These are phyloP conservation scores for Chiloscyllium punctatum DNA, from an alignment of 2,797 vertebrate species.

Conservation along the genomic window DNA sequence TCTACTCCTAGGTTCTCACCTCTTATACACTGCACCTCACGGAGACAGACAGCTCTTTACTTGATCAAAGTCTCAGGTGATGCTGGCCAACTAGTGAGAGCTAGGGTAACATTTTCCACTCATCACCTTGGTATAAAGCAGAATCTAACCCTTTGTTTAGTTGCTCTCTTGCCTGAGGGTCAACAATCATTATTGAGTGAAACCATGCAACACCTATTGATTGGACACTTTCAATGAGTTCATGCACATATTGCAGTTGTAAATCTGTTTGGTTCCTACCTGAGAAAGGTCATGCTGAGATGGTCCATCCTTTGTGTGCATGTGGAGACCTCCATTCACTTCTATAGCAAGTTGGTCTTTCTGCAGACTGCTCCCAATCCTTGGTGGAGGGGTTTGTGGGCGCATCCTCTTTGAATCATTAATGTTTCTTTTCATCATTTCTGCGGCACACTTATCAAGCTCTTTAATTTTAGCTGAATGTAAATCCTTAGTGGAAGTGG, in stretches of 20 bases:
- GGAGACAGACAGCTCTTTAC: neutral
- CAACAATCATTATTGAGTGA: neutral
- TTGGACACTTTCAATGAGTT: neutral
- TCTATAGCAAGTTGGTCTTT: slow-evolving; percentile 38
- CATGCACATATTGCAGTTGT: neutral
- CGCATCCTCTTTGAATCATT: neutral
- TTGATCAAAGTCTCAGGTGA: neutral
- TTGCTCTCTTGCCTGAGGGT: neutral
- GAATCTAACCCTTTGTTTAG: neutral
- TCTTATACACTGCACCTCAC: neutral
- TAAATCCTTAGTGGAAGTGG: neutral
- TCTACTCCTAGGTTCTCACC: neutral
- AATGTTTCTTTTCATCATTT: neutral
- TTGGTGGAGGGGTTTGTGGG: neutral
- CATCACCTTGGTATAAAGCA: neutral
- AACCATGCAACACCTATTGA: neutral
- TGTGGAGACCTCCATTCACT: slow-evolving; percentile 52
- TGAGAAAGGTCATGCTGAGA: slow-evolving; percentile 49
- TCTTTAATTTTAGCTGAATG: neutral
- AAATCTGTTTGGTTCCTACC: slow-evolving; percentile 46
- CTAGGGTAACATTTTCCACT: neutral
- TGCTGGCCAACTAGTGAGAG: neutral
- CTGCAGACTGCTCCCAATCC: neutral
- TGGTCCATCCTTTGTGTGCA: slow-evolving; percentile 45
- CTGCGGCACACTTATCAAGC: neutral